These are phyloP conservation scores for Neoaliturus tenellus DNA, from an alignment of 2,888 invertebrate species.

Conservation along the genomic window DNA sequence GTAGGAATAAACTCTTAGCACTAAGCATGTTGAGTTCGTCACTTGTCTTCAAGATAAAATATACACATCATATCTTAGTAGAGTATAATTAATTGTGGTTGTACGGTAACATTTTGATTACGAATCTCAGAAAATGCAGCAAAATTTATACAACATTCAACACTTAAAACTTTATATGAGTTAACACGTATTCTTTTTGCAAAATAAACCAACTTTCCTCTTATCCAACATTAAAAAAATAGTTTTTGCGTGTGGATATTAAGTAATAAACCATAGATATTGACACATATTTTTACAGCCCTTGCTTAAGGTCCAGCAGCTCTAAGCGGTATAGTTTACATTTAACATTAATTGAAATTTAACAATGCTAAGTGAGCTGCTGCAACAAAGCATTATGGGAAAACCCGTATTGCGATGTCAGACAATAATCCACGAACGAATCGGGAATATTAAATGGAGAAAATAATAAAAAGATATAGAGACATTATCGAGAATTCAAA, in stretches of 20 bases:
- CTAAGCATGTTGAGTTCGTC: too few species aligned
- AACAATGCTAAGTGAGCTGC: not conserved
- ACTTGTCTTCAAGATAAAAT: too few species aligned
- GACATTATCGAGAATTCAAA: not conserved
- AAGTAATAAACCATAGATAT: not conserved
- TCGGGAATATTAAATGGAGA: slow-evolving; percentile 7
- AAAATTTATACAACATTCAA: too few species aligned
- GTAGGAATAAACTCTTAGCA: too few species aligned
- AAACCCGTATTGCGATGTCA: slow-evolving; percentile 22
- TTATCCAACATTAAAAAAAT: not conserved
- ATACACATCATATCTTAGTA: too few species aligned
- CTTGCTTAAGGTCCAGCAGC: slow-evolving; percentile 16
- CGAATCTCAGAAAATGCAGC: too few species aligned
- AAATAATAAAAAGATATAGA: too few species aligned
- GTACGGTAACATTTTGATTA: too few species aligned
- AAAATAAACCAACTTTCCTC: not conserved
- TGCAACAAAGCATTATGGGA: slow-evolving; percentile 7
- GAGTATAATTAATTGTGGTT: too few species aligned
- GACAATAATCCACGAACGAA: not conserved
- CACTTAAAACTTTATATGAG: too few species aligned
- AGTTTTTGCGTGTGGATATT: not conserved
- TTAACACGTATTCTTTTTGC: too few species aligned
- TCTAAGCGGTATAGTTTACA: slow-evolving; percentile 8
- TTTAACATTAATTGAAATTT: slow-evolving; percentile 6
- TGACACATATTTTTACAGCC: slow-evolving; percentile 13